These are phyloP conservation scores for Sitobion miscanthi DNA, from an alignment of 1,140 invertebrate species.

Conservation along the genomic window DNA sequence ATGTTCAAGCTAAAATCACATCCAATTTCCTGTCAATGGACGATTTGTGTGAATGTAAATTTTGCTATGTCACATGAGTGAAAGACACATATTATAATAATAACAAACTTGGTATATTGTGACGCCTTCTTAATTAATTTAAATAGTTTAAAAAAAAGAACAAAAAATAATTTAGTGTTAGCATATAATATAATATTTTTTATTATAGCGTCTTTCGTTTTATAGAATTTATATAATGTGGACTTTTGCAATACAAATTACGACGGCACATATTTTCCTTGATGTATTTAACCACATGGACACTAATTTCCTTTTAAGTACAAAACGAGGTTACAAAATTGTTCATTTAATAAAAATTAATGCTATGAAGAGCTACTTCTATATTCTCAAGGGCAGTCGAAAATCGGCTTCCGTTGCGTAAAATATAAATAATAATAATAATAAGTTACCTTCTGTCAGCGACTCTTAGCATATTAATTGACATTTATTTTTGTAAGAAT, in stretches of 20 bases:
- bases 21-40: not conserved
- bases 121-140: not conserved
- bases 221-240: not conserved
- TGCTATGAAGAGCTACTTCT: conserved; percentile 18
- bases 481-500: conserved; percentile 11
- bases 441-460: not conserved
- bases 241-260: not conserved
- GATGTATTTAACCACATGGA: not conserved
- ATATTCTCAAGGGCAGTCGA: conserved; percentile 45
- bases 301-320: conserved; percentile 44
- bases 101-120: not conserved
- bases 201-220: not conserved
- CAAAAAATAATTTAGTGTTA: not conserved
- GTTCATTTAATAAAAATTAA: conserved; percentile 35
- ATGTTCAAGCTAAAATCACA: not conserved
- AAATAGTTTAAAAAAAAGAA: not conserved
- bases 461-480: conserved; percentile 10
- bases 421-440: conserved; percentile 31
- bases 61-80: not conserved
- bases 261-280: not conserved
- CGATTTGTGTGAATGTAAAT: not conserved
- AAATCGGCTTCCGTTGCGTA: conserved; percentile 29
- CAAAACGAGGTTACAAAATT: conserved; percentile 48
- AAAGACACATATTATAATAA: not conserved
- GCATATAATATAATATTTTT: not conserved